Evolutionary conservation across 2,797 vertebrate species (phyloP).

Genomic region (Urocyon cinereoargenteus): DNA sequence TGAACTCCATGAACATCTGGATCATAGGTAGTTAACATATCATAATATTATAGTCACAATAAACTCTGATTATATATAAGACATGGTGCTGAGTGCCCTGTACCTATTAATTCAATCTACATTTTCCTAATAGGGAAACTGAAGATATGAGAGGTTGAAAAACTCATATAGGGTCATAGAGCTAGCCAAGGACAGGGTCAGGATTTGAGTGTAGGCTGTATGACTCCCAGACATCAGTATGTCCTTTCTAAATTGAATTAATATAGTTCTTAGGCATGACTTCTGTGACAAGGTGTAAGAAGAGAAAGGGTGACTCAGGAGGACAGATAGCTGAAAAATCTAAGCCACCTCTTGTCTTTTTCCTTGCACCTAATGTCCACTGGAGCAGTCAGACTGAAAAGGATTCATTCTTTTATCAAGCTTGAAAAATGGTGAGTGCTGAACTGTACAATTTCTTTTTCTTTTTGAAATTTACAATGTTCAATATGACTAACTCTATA

Average conservation of each 20-base stretch:
- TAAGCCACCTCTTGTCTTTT: not conserved
- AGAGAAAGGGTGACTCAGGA: not conserved
- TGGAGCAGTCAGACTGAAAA: not conserved
- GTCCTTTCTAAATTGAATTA: not conserved
- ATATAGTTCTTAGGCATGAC: not conserved
- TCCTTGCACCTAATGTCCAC: not conserved
- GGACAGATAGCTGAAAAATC: not conserved
- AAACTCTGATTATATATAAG: not conserved
- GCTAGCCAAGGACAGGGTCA: not conserved
- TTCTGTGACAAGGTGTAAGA: not conserved
- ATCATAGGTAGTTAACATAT: not conserved
- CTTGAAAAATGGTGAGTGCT: constrained; percentile 45
- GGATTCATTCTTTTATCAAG: constrained; percentile 34
- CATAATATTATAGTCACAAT: not conserved
- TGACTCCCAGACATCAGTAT: not conserved
- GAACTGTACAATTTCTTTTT: constrained; percentile 64
- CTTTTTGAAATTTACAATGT: constrained; percentile 72
- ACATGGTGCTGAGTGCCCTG: not conserved
- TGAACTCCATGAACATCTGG: not conserved
- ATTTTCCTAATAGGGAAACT: not conserved
- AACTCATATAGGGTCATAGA: not conserved
- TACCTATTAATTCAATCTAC: not conserved
- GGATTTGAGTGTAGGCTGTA: not conserved
- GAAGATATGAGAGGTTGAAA: not conserved
- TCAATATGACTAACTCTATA: constrained; percentile 79